phyloP scores from a whole-genome alignment of 1,140 invertebrate genomes.

The roundworm (Caenorhabditis elegans) region WBcel235 BX284606.5:4898001-4898500 shows the following conservation, averaged over 20 bases:
- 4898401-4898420: not conserved
- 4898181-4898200: not conserved
- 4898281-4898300: too few species aligned
- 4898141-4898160: constrained; percentile 10
- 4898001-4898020: constrained; percentile 48
- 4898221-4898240: constrained; percentile 11
- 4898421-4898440: not conserved
- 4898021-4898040: constrained; percentile 58
- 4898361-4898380: not conserved
- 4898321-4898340: too few species aligned
- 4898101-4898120: constrained; percentile 41
- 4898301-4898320: too few species aligned
- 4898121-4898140: constrained; percentile 2
- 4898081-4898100: constrained; percentile 69
- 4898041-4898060: constrained; percentile 39
- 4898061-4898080: constrained; percentile 72
- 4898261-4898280: not conserved
- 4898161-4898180: not conserved
- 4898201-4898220: not conserved
- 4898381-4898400: constrained; percentile 14
- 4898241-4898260: not conserved
- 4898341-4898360: not conserved
- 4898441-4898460: not conserved
- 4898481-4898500: constrained; percentile 8
- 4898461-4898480: too few species aligned